These are phyloP conservation scores for Eudyptes chrysolophus DNA, from an alignment of 2,113 vertebrate species.

Conservation along the genomic window DNA sequence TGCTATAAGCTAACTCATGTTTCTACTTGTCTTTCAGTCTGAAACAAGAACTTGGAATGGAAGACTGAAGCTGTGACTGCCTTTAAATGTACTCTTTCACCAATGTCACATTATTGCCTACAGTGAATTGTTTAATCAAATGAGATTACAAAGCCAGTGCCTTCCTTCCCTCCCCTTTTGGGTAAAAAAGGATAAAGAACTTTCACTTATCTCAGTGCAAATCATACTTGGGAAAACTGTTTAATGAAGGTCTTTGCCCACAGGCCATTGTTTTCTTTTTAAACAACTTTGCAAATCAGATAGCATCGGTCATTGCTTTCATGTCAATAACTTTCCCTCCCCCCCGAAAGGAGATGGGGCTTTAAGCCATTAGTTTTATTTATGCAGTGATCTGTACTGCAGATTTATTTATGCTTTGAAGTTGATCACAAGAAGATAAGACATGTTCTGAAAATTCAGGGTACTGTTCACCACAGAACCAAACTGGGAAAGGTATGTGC, in stretches of 20 bases:
- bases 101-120: not conserved
- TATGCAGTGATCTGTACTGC: not conserved
- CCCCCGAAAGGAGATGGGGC: not conserved
- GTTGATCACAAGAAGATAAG: not conserved
- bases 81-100: not conserved
- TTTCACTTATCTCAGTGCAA: not conserved
- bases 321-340: not conserved
- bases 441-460: not conserved
- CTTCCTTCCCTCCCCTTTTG: not conserved
- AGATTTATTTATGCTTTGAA: not conserved
- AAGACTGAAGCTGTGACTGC: conserved; percentile 57
- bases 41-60: conserved; percentile 89
- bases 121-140: conserved; percentile 12
- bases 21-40: conserved; percentile 77
- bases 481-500: not conserved
- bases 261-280: not conserved
- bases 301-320: not conserved
- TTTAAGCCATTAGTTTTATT: not conserved
- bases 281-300: not conserved
- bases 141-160: conserved; percentile 4
- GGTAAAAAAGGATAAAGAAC: not conserved
- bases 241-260: not conserved
- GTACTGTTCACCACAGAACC: not conserved
- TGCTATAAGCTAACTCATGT: not conserved
- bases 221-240: not conserved